These are phyloP conservation scores for Tortrix viridana DNA, from an alignment of 2,888 invertebrate species.

Conservation along the genomic window DNA sequence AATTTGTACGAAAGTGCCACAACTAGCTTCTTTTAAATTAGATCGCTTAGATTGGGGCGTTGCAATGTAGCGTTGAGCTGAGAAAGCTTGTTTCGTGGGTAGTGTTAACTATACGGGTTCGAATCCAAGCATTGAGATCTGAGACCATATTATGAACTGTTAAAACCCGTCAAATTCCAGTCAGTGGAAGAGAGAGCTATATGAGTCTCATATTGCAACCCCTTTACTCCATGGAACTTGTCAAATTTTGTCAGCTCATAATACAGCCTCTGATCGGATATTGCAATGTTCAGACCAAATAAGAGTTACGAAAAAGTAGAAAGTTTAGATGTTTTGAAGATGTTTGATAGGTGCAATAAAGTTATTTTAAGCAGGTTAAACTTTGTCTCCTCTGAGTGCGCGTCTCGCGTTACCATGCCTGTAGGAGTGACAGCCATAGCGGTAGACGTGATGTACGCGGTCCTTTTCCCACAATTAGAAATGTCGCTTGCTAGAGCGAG, in stretches of 20 bases:
- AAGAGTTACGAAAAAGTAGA: conserved; percentile 4
- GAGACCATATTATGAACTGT: no score
- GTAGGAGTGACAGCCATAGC: background rate
- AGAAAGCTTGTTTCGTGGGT: conserved; percentile 20
- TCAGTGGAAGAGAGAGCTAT: no score
- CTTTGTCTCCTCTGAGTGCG: background rate
- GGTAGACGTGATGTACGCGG: no score
- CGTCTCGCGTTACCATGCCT: background rate
- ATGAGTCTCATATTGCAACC: no score
- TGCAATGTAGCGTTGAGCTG: conserved; percentile 45
- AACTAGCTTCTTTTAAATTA: conserved; percentile 61
- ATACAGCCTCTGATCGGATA: background rate
- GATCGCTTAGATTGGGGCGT: conserved; percentile 58
- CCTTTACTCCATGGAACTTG: no score
- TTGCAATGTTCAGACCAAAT: conserved; percentile 10
- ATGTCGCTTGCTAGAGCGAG: no score
- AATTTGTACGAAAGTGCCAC: conserved; percentile 51
- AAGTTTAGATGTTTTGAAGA: background rate
- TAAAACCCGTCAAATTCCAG: background rate
- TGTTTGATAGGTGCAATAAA: conserved; percentile 1
- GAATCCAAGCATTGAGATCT: background rate
- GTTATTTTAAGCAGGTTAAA: background rate
- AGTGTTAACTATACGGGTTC: background rate
- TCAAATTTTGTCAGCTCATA: no score
- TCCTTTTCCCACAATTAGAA: no score